Evolutionary conservation across 2,113 vertebrate genomes (phyloP).

Genomic region (Perognathus longimembris): DNA sequence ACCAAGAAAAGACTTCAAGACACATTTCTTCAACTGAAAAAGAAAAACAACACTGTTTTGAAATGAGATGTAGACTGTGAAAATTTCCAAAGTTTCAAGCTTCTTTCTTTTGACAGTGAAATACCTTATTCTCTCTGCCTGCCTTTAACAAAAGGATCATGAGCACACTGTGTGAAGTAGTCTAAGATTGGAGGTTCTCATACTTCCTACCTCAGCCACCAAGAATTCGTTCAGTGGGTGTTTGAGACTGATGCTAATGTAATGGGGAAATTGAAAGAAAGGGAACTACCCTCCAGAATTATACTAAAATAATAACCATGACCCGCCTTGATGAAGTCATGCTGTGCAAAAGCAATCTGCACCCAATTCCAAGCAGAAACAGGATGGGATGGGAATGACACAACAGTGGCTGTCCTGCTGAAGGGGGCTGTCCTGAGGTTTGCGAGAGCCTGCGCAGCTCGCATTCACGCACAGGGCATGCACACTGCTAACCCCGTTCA

Average conservation of each 20-base stretch:
- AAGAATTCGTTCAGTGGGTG: background rate
- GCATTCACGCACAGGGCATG: accelerated
- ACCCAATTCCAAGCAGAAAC: constrained; percentile 15
- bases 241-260: background rate
- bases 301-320: constrained; percentile 28
- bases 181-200: background rate
- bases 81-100: background rate
- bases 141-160: background rate
- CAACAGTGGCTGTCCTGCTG: background rate
- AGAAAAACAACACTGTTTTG: background rate
- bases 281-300: background rate
- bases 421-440: background rate
- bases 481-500: background rate
- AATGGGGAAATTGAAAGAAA: background rate
- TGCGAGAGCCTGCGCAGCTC: background rate
- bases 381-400: background rate
- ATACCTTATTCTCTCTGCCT: background rate
- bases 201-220: background rate
- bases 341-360: constrained; percentile 18
- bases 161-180: background rate
- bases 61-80: background rate
- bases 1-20: constrained; percentile 20
- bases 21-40: constrained; percentile 22
- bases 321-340: background rate
- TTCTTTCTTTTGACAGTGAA: background rate